Base-by-base conservation (phyloP, 1,140 invertebrate species). In the Bacillus rossius region DNA sequence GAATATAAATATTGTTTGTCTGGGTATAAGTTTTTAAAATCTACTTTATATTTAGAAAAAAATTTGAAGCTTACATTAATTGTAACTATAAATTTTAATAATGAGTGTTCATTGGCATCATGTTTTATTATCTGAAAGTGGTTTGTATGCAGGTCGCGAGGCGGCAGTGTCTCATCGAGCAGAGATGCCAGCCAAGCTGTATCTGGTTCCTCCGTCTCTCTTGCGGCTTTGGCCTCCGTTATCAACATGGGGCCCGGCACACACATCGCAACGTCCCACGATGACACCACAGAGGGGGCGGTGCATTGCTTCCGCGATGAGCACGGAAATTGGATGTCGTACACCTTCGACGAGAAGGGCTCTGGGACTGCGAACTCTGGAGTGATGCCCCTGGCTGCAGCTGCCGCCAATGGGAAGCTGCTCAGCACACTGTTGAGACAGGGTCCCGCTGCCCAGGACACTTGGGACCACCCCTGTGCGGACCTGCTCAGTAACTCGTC, bases 271-370 rank as follows among this genome's bases (percentile, higher is more conserved):
- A 85, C 82, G 13, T 89, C 87, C 52, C 90, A 94, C 69, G 89
- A 93, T 59, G 92, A 96, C 64, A 93, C 91, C 0, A 84, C 84
- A 5, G 87, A 92, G 65, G 92, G 92, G 38, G 89, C 91, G 5
- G 85, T 94, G 42, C 92, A 96, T 72, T 92, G 86, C 69, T 94
- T 93, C 71, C 78, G 52, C 58, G 78, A 81, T 64, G 78, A 80
- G 64, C 62, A 68, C 50, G 77, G 78, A 17, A 75, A 82, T 65
- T 85, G 83, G 55, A 19, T 90, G 80, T 89, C 89, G 0, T 96
- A 96, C 64, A 90, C 88, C 0, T 94, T 95, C 71, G 88, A 92
- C 65, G 90, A 92, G 63, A 87, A 84, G 60, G 83, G 84, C 38
- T 70, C 75, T 4, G 83, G 81, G 13, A 72, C 79, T 19, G 80